Percentiles rank a stretch among this genome's conserved stretches.
Evolutionary conservation across 2,797 vertebrate genomes (phyloP).

Genomic region (Dendrocincla fuliginosa): DNA sequence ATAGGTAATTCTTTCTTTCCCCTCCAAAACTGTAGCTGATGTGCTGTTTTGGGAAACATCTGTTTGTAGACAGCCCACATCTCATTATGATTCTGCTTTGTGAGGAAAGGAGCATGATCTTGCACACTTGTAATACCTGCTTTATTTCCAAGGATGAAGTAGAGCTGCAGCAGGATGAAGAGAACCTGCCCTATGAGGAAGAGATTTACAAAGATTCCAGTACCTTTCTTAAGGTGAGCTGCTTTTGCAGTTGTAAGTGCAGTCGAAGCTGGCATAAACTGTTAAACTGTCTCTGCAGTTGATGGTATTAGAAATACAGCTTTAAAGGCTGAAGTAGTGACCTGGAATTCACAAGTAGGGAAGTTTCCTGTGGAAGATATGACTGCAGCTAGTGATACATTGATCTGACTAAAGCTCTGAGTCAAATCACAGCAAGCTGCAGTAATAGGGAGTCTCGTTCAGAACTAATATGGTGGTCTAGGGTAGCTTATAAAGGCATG

Average conservation of each 20-base stretch:
- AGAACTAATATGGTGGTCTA: not conserved
- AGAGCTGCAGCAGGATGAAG: constrained; percentile 89
- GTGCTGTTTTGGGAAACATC: not conserved
- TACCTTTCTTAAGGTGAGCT: constrained; percentile 93
- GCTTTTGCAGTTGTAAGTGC: not conserved
- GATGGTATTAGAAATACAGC: not conserved
- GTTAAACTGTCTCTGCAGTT: not conserved
- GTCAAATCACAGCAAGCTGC: not conserved
- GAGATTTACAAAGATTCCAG: constrained; percentile 97
- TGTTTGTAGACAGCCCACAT: not conserved
- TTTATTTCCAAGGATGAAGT: constrained; percentile 86
- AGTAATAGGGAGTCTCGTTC: not conserved
- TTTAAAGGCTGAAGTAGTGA: not conserved
- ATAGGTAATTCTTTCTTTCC: not conserved
- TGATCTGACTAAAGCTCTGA: not conserved
- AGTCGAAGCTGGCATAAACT: not conserved
- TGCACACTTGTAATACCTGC: not conserved
- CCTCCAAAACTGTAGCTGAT: not conserved
- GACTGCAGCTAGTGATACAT: not conserved
- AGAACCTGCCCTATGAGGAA: constrained; percentile 91
- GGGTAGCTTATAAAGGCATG: rapidly evolving
- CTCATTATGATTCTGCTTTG: not conserved
- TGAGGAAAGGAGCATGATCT: not conserved
- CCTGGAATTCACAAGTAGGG: not conserved
- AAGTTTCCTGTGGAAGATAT: not conserved